Evolutionary conservation across 2,888 invertebrate species (phyloP), one percentile per base, ranked within the genome.

Genomic region (Sphinx pinastri): DNA sequence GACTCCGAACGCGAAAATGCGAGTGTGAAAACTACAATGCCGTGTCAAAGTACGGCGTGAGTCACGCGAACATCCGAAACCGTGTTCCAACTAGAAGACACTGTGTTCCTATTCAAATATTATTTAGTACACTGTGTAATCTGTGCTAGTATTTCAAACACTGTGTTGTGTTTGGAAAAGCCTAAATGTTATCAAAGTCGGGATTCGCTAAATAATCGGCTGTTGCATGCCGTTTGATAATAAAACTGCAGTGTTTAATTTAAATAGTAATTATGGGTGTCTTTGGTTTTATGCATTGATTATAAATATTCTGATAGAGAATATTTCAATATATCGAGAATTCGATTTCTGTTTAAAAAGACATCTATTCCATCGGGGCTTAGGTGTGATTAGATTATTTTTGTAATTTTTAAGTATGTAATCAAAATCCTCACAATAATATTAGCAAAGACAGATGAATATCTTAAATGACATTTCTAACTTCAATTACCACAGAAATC

Each of bases 1-100:
- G 87, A 84, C 82, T 83, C 82, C 86, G 83, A 84, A 87, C 85
- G 88, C 85, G 87, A 89, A 90, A 88, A 89, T 92, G 90, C 88
- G 88, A 90, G 92, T 91, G 91, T 86, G 88, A 90, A 90, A 90
- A 89, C 88, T 87, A 88, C 88, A 83, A 84, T 81, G 68, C 81
- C 91, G 90, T 89, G 90, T 89, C 90, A 88, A 89, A 88, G 78
- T 81, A 76, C 80, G 77, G 67, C 63, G 79, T 7, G 47, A 47
- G 88, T 88, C 92, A 91, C 92, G 91, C 91, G 85, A 90, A 45
- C 71, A 73, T 54, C 71, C 72, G 57, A 71, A 72, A 75, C 68
- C 70, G 75, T 72, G 72, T 82, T 77, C 83, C 81, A 79, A 76
- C 82, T 72, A 71, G 47, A 67, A 72, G 68, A 68, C 77, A 77